Evolutionary conservation across 2,797 vertebrate species (phyloP).

Genomic region (Trachurus trachurus): DNA sequence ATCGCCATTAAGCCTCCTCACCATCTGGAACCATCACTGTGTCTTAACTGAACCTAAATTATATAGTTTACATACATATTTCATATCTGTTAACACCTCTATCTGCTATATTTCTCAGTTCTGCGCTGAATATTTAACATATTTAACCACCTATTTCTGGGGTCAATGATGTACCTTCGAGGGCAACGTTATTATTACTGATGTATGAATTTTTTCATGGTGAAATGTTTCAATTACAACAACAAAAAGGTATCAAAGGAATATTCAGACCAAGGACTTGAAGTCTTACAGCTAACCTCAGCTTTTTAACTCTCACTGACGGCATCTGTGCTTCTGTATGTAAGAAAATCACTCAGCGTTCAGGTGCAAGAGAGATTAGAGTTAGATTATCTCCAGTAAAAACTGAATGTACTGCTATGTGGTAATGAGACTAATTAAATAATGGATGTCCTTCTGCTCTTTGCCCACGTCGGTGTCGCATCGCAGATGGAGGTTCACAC

Average conservation of each 20-base stretch:
- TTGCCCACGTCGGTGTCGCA: constrained; percentile 14
- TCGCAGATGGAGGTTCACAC: constrained; percentile 1
- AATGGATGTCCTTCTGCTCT: constrained; percentile 16
- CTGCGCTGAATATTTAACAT: background rate
- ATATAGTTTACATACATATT: background rate
- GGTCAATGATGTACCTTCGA: background rate
- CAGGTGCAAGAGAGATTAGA: background rate
- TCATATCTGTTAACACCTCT: too few species aligned
- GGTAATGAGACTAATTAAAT: constrained; percentile 26
- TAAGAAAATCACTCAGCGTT: too few species aligned
- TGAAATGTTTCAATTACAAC: background rate
- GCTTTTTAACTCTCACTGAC: background rate
- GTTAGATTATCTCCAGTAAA: background rate
- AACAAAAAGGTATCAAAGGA: background rate
- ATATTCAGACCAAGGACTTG: background rate
- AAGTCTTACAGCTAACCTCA: background rate
- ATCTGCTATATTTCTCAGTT: background rate
- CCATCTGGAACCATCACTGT: background rate
- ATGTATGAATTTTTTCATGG: background rate
- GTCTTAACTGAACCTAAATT: background rate
- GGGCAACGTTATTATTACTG: too few species aligned
- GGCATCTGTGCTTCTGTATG: background rate
- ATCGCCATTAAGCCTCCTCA: background rate
- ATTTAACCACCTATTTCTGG: background rate
- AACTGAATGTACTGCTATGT: background rate